Base-by-base conservation (phyloP, 2,888 invertebrate genomes). In the Linnaemya tessellans region DNA sequence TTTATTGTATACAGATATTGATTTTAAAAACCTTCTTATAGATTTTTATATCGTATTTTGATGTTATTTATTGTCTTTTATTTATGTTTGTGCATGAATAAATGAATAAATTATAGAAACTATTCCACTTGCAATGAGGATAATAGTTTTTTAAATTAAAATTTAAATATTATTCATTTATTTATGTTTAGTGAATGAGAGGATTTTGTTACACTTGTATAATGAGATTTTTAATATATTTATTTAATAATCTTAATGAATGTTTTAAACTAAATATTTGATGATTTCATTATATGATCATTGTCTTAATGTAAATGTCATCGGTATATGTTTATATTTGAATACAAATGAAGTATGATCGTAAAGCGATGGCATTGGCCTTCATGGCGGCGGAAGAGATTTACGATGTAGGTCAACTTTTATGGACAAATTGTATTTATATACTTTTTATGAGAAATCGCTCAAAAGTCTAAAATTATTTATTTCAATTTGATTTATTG, bases 281-380 rank as follows among this genome's bases (percentile, higher is more conserved):
- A 30, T 75, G 9, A 54, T 65, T 54, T 65, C 38, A 41, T 64
- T 74, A 64, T 49, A 30, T 75, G 51, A 41, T 64, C 20, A 49
- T 64, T 62, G 38, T 62, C 20, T 64, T 51, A 20, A 64, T 54
- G 41, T 41, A 25, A 75, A 51, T 75, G 41, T 38, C 18, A 51
- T 41, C 30, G n/a, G 3, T 13, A 64, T 13, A n/a, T n/a, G 22
- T 18, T 11, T 38, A 1, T 35, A 18, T 60, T 60, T 38, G 9
- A 20, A n/a, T 58, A 35, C 18, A 0, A 18, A 35, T 18, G n/a
- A 64, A 56, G 41, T n/a, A 10, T 56, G 56, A 7, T 38, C 25
- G 43, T 18, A 11, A 13, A 25, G 4, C 11, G 1, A 4, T 71
- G 43, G 8, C 25, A 56, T 25, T 56, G 25, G 43, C n/a, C 54